Evolutionary conservation across 2,797 vertebrate genomes (phyloP).

Genomic region (Mastacembelus armatus): DNA sequence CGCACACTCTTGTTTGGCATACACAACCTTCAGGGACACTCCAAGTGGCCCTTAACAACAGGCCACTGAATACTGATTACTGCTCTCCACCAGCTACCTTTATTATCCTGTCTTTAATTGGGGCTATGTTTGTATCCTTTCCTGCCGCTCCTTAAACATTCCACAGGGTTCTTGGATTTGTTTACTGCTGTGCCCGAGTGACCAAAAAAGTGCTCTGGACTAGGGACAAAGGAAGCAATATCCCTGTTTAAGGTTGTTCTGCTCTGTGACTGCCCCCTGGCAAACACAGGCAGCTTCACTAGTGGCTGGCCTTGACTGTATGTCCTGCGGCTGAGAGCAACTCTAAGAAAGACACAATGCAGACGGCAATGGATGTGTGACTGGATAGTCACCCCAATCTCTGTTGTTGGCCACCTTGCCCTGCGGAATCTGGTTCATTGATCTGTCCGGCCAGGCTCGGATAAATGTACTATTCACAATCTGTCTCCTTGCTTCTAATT

Average conservation of each 20-base stretch:
- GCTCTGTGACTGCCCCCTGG: conserved; percentile 53
- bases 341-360: conserved; percentile 20
- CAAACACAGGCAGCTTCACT: conserved; percentile 39
- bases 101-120: conserved; percentile 53
- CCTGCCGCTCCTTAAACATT: conserved; percentile 28
- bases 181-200: conserved; percentile 49
- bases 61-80: conserved; percentile 45
- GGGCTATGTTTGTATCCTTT: conserved; percentile 29
- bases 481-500: conserved; percentile 76
- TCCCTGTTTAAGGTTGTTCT: conserved; percentile 53
- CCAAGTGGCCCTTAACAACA: conserved; percentile 33
- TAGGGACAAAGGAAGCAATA: conserved; percentile 53
- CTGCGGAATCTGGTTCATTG: conserved; percentile 65
- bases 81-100: conserved; percentile 18
- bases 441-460: conserved; percentile 54
- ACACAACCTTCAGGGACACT: conserved; percentile 10
- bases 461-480: conserved; percentile 78
- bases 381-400: conserved; percentile 53
- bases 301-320: conserved; percentile 35
- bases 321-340: conserved; percentile 29
- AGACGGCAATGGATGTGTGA: conserved; percentile 14
- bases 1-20: conserved; percentile 2
- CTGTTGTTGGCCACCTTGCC: conserved; percentile 25
- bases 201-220: conserved; percentile 52
- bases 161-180: conserved; percentile 40